Percentiles rank a stretch among this genome's conserved stretches.
Evolutionary conservation across 2,113 vertebrate species (phyloP).

Genomic region (Catagonus wagneri): DNA sequence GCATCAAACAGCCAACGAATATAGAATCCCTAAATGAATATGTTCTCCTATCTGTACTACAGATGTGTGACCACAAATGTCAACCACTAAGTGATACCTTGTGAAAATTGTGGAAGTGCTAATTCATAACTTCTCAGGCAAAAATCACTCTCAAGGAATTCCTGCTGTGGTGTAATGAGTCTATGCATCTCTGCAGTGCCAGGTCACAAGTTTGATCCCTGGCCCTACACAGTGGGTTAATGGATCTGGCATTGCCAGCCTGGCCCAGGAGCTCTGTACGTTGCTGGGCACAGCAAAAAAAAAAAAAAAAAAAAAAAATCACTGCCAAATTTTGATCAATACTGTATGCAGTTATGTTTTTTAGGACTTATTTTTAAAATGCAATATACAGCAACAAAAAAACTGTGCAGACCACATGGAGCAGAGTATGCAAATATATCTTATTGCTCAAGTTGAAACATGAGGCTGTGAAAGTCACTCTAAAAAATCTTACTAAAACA

Average conservation of each 20-base stretch:
- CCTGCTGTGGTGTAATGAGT: too few species aligned
- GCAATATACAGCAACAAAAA: neutral
- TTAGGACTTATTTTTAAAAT: neutral
- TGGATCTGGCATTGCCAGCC: too few species aligned
- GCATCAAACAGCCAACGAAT: neutral
- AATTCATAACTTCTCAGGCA: neutral
- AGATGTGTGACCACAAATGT: neutral
- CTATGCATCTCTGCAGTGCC: too few species aligned
- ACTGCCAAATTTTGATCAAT: neutral
- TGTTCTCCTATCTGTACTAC: neutral
- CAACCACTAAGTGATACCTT: neutral
- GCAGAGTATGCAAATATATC: neutral
- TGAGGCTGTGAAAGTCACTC: neutral
- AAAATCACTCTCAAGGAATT: neutral
- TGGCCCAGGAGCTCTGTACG: too few species aligned
- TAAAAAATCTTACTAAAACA: neutral
- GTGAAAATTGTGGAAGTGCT: neutral
- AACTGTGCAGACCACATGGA: neutral
- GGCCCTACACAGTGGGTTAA: too few species aligned
- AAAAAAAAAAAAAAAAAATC: neutral
- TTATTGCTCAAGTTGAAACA: neutral
- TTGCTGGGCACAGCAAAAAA: too few species aligned
- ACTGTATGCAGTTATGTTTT: neutral
- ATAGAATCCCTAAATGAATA: neutral
- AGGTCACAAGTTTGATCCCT: too few species aligned